These are phyloP conservation scores for Choristoneura rosaceana DNA, from an alignment of 2,888 invertebrate genomes.

Conservation along the genomic window DNA sequence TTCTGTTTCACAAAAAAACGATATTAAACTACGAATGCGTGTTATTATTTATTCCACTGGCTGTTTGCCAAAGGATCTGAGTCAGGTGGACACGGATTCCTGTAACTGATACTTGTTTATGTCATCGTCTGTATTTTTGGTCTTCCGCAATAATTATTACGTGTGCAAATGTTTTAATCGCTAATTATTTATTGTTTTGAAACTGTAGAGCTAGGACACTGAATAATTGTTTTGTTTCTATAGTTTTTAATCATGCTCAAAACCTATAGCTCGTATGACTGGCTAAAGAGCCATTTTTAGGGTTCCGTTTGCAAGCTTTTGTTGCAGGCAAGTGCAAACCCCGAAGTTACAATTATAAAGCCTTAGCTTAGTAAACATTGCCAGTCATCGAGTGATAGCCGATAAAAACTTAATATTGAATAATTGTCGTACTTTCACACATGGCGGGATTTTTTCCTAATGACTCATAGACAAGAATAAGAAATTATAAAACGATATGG, in stretches of 20 bases:
- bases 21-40: conserved; percentile 15
- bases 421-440: no score
- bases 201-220: neutral
- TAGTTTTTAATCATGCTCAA: neutral
- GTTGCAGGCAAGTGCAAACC: no score
- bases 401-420: no score
- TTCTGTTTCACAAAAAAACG: conserved; percentile 15
- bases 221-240: neutral
- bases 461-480: neutral
- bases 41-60: conserved; percentile 21
- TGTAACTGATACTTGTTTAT: conserved; percentile 25
- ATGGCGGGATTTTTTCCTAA: neutral
- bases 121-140: conserved; percentile 22
- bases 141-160: conserved; percentile 20
- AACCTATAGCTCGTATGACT: neutral
- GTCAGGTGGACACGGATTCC: conserved; percentile 23
- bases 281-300: neutral
- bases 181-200: neutral
- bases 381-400: no score
- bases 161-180: conserved; percentile 5
- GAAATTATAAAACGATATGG: neutral
- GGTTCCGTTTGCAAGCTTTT: no score
- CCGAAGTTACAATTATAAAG: no score
- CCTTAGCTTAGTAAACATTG: no score
- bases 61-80: conserved; percentile 31